Conservation (phyloP, 2,888 invertebrate species). For the Glyphotaelius pellucidus region DNA sequence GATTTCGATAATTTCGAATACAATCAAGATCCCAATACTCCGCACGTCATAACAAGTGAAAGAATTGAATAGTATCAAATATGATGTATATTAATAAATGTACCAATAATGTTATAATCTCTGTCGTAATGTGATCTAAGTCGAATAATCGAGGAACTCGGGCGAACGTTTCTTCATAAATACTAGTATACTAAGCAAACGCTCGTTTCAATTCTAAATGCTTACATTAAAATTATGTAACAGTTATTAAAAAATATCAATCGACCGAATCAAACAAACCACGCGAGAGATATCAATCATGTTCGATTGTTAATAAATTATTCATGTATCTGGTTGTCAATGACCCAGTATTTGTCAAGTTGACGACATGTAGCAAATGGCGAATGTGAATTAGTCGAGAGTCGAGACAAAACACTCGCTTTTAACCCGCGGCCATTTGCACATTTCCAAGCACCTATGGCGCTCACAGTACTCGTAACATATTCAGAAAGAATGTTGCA, state of each 20-base stretch:
- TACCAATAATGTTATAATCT: background rate
- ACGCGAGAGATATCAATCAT: background rate
- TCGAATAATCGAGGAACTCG: slow-evolving; percentile 36
- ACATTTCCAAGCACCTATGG: background rate
- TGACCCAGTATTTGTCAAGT: slow-evolving; percentile 39
- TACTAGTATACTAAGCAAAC: background rate
- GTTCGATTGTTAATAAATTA: background rate
- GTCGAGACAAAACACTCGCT: background rate
- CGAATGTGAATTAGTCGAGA: background rate
- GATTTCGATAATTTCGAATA: background rate
- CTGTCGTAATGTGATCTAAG: slow-evolving; percentile 27
- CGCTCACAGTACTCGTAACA: background rate
- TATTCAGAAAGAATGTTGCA: no score
- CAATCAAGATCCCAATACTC: background rate
- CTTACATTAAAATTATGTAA: slow-evolving; percentile 42
- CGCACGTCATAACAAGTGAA: background rate
- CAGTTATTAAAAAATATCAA: slow-evolving; percentile 28
- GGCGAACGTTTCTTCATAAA: slow-evolving; percentile 29
- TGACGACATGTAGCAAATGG: slow-evolving; percentile 3
- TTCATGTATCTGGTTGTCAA: slow-evolving; percentile 29
- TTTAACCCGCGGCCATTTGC: slow-evolving; percentile 20
- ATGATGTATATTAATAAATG: background rate
- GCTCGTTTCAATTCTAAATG: slow-evolving; percentile 45
- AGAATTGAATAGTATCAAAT: background rate
- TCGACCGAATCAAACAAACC: slow-evolving; percentile 15